Percentiles rank a stretch among this genome's conserved stretches.
phyloP scores from a whole-genome alignment of 2,797 vertebrate species.

The Thalassophryne amazonica region DNA sequence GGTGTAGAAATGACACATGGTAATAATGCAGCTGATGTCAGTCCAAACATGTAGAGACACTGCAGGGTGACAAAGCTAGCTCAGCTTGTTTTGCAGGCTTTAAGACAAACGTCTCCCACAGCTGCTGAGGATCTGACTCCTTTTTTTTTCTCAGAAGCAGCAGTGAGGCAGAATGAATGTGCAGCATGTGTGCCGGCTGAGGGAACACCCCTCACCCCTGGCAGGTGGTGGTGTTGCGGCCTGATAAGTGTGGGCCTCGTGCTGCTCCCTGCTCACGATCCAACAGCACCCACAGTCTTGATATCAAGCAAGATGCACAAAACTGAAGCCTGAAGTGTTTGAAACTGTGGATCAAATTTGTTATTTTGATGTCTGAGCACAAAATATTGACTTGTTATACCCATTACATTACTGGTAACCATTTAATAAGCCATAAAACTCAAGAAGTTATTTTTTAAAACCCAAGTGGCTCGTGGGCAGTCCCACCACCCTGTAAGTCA shows the following conservation, averaged over 20 bases:
- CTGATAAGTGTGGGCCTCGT: slow-evolving; percentile 68
- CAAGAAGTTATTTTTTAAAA: too few species aligned
- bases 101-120: too few species aligned
- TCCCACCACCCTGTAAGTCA: too few species aligned
- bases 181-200: not conserved
- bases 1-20: slow-evolving; percentile 32
- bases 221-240: slow-evolving; percentile 60
- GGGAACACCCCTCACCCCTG: slow-evolving; percentile 47
- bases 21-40: slow-evolving; percentile 41
- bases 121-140: too few species aligned
- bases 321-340: slow-evolving; percentile 22
- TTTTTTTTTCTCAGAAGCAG: not conserved
- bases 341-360: not conserved
- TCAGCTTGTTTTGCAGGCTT: slow-evolving; percentile 22
- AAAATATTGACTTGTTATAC: too few species aligned
- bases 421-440: too few species aligned
- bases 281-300: slow-evolving; percentile 26
- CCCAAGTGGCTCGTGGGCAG: too few species aligned
- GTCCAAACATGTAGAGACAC: slow-evolving; percentile 34
- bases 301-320: slow-evolving; percentile 39
- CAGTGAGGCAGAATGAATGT: slow-evolving; percentile 3
- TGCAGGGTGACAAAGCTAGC: slow-evolving; percentile 21
- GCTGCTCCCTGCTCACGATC: slow-evolving; percentile 16
- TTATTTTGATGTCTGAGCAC: too few species aligned
- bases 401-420: too few species aligned